phyloP scores from a whole-genome alignment of 2,797 vertebrate genomes.

The Ptychobarbus kaznakovi region DNA sequence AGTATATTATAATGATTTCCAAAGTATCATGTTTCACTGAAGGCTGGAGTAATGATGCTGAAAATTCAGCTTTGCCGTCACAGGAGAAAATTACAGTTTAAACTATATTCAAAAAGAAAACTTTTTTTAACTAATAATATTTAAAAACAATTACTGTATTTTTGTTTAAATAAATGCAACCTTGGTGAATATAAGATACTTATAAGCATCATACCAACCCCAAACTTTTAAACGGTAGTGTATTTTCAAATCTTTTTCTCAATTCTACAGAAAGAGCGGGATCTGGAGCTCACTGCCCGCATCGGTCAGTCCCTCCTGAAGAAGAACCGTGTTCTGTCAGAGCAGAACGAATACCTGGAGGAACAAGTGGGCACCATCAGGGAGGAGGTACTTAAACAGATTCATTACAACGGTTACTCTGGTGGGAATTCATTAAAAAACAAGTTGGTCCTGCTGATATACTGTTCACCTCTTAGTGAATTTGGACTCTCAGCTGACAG shows the following conservation, averaged over 20 bases:
- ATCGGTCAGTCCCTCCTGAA: constrained; percentile 96
- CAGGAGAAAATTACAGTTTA: background rate
- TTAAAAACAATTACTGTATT: background rate
- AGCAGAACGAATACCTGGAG: constrained; percentile 93
- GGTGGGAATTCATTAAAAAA: background rate
- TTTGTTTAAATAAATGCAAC: background rate
- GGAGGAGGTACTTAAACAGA: constrained; percentile 85
- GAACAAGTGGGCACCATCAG: constrained; percentile 92
- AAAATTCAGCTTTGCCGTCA: background rate
- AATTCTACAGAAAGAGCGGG: constrained; percentile 90
- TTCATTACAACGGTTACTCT: background rate
- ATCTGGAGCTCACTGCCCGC: constrained; percentile 93
- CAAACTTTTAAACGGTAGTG: background rate
- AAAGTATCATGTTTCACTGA: background rate
- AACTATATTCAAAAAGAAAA: background rate
- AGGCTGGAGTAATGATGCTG: background rate
- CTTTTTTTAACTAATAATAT: background rate
- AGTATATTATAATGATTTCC: background rate
- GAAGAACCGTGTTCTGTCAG: constrained; percentile 91
- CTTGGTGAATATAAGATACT: background rate
- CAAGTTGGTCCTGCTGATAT: background rate
- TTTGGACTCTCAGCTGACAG: background rate
- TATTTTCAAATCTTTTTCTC: background rate
- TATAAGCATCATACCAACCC: background rate
- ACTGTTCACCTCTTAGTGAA: background rate